Evolutionary conservation across 2,113 vertebrate species (phyloP), one percentile per base, ranked within the genome.

Genomic region (Callithrix jacchus): DNA sequence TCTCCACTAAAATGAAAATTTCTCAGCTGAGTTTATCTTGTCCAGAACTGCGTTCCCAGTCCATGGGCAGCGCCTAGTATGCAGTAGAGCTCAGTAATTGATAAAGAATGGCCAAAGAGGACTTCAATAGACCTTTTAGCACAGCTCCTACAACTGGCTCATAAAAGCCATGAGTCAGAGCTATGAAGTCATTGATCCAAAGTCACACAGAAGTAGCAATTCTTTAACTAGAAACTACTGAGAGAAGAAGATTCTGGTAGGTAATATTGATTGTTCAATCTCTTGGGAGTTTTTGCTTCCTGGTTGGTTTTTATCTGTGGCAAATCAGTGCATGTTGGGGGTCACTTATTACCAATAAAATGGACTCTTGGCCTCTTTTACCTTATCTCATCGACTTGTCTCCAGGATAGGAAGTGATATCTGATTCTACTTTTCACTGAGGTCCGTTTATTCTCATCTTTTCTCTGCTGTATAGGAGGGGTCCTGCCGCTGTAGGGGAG

Each of bases 21-120:
- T 66, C 37, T 73, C 21, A 61, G 37, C 79, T 64, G 3, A 82
- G 76, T 85, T 49, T 47, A 30, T 54, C 40, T 76, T 93, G 25
- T 47, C 2, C 14, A 64, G 35, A 87, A 35, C 12, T 74, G 2
- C 76, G 3, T 71, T 16, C 20, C 4, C 32, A 18, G 0, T 6
- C 14, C 25, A 20, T 25, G 11, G n/a, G 14, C 12, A 82, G 10
- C 37, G 12, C 16, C 35, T 1, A 1, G 6, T 4, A 2, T 45
- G 47, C 20, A 14, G n/a, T 16, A 35, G 2, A 23, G 1, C 4
- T 83, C 64, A 68, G 8, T 40, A 81, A 40, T 3, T 11, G n/a
- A 70, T 42, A 64, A 45, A 42, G 6, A 25, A 32, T 10, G 20
- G 11, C 27, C 27, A 17, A 18, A 35, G 14, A 23, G 47, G 25